These are phyloP conservation scores for Pseudomyrmex sp. DNA, from an alignment of 1,140 invertebrate species.

Conservation along the genomic window DNA sequence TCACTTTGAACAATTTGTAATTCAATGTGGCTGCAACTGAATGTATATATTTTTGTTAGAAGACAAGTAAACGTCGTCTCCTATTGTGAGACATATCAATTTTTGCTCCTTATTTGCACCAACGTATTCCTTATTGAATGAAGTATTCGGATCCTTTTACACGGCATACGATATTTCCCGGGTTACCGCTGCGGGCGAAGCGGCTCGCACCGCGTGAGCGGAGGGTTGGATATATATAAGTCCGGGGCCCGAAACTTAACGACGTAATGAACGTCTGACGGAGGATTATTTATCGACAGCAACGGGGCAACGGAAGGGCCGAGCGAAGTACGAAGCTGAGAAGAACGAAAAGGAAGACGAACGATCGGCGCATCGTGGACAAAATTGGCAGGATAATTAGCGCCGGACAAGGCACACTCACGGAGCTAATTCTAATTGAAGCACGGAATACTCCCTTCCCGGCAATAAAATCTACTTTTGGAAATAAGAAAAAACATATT, in stretches of 20 bases:
- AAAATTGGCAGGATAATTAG: conserved; percentile 64
- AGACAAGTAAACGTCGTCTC: too few species aligned
- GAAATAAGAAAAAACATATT: neutral
- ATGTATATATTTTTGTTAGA: too few species aligned
- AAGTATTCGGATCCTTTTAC: conserved; percentile 3
- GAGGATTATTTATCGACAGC: conserved; percentile 79
- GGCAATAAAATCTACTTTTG: conserved; percentile 17
- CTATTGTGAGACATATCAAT: too few species aligned
- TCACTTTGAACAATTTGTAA: too few species aligned
- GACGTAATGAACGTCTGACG: conserved; percentile 80
- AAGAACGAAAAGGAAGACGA: conserved; percentile 54
- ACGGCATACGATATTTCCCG: conserved; percentile 34
- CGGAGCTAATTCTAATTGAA: conserved; percentile 28
- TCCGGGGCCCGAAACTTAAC: conserved; percentile 76
- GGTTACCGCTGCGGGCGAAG: conserved; percentile 32
- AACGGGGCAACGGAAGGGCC: conserved; percentile 48
- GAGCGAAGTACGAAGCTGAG: conserved; percentile 20
- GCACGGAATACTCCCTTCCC: neutral
- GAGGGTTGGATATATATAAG: conserved; percentile 69
- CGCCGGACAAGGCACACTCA: neutral
- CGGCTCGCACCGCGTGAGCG: conserved; percentile 8
- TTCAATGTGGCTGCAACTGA: too few species aligned
- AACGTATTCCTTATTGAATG: conserved; percentile 18
- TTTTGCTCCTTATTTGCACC: neutral
- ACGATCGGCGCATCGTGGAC: conserved; percentile 66